Percentiles rank a stretch among this genome's conserved stretches.
Conservation (phyloP, 1,140 invertebrate species). For the Helicoverpa armigera region DNA sequence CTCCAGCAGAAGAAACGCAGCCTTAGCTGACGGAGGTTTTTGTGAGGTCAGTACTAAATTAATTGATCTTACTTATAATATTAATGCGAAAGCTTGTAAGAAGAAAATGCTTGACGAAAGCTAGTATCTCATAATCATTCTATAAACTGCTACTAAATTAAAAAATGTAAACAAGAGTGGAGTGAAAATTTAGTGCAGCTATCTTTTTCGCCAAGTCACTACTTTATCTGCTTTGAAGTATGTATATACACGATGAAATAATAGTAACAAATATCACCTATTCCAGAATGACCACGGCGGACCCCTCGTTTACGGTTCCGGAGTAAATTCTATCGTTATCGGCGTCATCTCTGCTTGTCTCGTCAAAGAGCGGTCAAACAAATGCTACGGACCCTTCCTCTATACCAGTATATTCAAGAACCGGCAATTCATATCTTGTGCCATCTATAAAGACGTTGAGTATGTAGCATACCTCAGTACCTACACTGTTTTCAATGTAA, state of each 20-base stretch:
- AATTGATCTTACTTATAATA: too few species aligned
- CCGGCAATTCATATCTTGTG: constrained; percentile 76
- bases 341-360: constrained; percentile 77
- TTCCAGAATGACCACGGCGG: constrained; percentile 80
- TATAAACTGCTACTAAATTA: too few species aligned
- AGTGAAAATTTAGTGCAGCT: too few species aligned
- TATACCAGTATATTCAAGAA: constrained; percentile 81
- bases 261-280: constrained; percentile 7
- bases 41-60: constrained; percentile 66
- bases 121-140: too few species aligned
- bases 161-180: too few species aligned
- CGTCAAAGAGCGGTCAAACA: constrained; percentile 75
- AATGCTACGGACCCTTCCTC: constrained; percentile 80
- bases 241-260: too few species aligned
- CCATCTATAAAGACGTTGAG: constrained; percentile 79
- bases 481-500: too few species aligned
- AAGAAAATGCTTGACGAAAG: too few species aligned
- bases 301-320: constrained; percentile 70
- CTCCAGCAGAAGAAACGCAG: constrained; percentile 40
- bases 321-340: constrained; percentile 69
- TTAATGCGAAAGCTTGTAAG: too few species aligned
- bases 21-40: constrained; percentile 68
- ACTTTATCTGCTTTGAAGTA: too few species aligned
- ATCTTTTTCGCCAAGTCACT: too few species aligned
- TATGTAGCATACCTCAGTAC: constrained; percentile 54